Evolutionary conservation across 2,113 vertebrate species (phyloP).

Genomic region (Piprites chloris): DNA sequence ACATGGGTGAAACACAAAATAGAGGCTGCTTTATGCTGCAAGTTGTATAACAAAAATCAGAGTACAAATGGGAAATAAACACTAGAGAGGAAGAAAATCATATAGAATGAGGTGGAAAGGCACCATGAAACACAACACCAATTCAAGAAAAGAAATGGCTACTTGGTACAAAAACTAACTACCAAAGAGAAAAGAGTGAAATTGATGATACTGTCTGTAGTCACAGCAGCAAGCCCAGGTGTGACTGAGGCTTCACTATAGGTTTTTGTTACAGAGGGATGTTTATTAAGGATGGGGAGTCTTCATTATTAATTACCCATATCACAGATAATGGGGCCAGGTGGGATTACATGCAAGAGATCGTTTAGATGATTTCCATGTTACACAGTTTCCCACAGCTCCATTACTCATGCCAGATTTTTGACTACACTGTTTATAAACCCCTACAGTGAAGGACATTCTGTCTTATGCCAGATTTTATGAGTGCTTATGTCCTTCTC

Average conservation of each 20-base stretch:
- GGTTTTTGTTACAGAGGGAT: not conserved
- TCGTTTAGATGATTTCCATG: not conserved
- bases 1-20: not conserved
- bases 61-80: not conserved
- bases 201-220: not conserved
- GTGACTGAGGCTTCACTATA: not conserved
- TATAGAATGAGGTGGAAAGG: not conserved
- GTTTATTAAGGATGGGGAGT: not conserved
- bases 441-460: not conserved
- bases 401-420: not conserved
- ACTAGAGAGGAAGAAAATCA: not conserved
- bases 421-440: not conserved
- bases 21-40: not conserved
- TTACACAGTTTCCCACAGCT: not conserved
- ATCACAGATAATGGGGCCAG: not conserved
- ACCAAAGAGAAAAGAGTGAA: not conserved
- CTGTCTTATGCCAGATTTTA: not conserved
- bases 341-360: not conserved
- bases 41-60: not conserved
- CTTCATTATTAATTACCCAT: not conserved
- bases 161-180: not conserved
- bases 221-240: fast-evolving
- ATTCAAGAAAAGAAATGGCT: not conserved
- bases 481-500: not conserved
- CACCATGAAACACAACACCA: not conserved